These are phyloP conservation scores for Sarcophaga peregrina DNA, from an alignment of 1,140 invertebrate genomes.

Conservation along the genomic window DNA sequence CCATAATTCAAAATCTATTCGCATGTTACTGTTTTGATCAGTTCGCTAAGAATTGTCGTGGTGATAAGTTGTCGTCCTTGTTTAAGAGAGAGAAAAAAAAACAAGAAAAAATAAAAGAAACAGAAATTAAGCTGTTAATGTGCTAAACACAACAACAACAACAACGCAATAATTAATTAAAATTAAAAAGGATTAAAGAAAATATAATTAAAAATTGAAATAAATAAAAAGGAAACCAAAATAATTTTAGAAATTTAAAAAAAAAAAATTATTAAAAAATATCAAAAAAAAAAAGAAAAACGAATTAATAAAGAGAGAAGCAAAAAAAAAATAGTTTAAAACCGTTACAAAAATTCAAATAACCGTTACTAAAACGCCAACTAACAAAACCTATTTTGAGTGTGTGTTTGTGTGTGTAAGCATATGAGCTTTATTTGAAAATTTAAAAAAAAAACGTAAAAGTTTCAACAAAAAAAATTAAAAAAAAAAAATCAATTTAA, in stretches of 20 bases:
- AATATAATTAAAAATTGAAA: background rate
- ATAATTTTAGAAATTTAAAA: background rate
- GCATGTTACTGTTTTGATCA: constrained; percentile 66
- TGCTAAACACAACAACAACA: background rate
- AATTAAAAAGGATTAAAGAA: background rate
- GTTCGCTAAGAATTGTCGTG: constrained; percentile 46
- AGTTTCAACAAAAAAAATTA: constrained; percentile 6
- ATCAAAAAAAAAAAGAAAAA: constrained; percentile 26
- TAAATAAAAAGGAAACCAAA: background rate
- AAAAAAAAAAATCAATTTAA: background rate
- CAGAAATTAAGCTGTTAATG: background rate
- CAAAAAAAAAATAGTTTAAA: too few relatives aligned
- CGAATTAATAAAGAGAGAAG: background rate
- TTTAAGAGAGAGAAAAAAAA: background rate
- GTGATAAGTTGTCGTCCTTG: constrained; percentile 31
- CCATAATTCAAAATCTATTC: constrained; percentile 57
- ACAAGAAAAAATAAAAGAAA: background rate
- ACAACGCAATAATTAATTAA: background rate
- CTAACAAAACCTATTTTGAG: too few relatives aligned
- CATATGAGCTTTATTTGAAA: too few relatives aligned
- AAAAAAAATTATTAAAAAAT: background rate
- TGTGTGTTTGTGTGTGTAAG: too few relatives aligned
- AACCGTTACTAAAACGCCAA: too few relatives aligned
- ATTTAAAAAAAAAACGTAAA: too few relatives aligned
- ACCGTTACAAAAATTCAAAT: too few relatives aligned